Evolutionary conservation across 2,888 invertebrate species (phyloP), one percentile per base, ranked within the genome.

Genomic region (Lacanobia oleracea): DNA sequence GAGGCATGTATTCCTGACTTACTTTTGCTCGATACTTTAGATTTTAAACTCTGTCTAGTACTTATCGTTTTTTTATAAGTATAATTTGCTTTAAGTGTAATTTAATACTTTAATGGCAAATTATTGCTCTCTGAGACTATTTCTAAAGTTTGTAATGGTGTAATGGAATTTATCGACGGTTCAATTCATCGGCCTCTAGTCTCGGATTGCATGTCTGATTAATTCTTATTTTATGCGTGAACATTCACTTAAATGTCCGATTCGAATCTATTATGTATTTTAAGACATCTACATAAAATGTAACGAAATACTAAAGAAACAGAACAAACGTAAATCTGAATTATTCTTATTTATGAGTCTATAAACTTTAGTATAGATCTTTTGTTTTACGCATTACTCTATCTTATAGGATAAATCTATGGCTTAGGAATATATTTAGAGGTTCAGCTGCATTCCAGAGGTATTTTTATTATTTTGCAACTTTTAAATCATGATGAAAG

Each of bases 141-240:
- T 72, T 59, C 72, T 50, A 48, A 66, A 73, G 37, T 67, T 21
- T 50, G 14, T 59, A 75, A 68, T 74, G 27, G 75, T 51, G 59
- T 51, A 72, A 60, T 18, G 23, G 23, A 73, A 77, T 77, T 79
- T 79, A 79, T 79, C 40, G 53, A 51, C 59, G 53, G 61, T 62
- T 40, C 33, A 37, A 50, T 77, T 27, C 23, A 43, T 40, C 45
- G 53, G 65, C 53, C 51, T 57, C 43, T 62, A 71, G 76, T 64
- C 65, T 77, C 45, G 45, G 45, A 79, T 64, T 74, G 71, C 66
- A 40, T 77, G 45, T 67, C 61, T 77, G 62, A 82, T 79, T 77
- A 72, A 79, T 75, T 62, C 33, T 40, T 50, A 75, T 69, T 77
- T 80, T 82, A 84, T 75, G 64, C 63, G 63, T 73, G 21, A 75